Base-by-base conservation (phyloP, 1,140 invertebrate genomes). In the Coptotermes formosanus region DNA sequence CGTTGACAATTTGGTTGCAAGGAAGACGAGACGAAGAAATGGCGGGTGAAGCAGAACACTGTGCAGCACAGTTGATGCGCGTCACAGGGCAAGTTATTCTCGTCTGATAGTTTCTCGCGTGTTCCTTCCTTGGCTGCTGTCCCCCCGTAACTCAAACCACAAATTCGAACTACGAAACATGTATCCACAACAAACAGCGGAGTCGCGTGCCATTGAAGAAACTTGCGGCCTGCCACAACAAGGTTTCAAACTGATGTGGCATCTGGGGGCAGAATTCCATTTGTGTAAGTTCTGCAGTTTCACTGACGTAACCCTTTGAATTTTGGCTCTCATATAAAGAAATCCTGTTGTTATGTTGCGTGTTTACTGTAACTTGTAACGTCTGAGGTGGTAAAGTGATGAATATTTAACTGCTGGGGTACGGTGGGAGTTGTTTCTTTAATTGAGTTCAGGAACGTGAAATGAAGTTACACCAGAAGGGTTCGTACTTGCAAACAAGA, bases 141-240 rank as follows among this genome's bases (percentile, higher is more conserved):
- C n/a, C n/a, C 64, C 25, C 64, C 14, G 14, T 30, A 75, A 25
- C 25, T 12, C 3, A 75, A n/a, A 75, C 64, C 64, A 75, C 64
- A 75, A 75, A 75, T 75, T 75, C 30, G 25, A 75, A 75, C 64
- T 75, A 75, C n/a, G 25, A 25, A 75, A 75, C 64, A 75, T 75
- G 25, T n/a, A 69, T 69, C 64, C 64, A n/a, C 64, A 75, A 75
- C 64, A 75, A 75, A 75, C 64, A 75, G 25, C n/a, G 14, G 59
- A 64, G 64, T 75, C 64, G 25, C n/a, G n/a, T 75, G 64, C 64
- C 64, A 75, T 0, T 30, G 64, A 30, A 75, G 25, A 30, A 75
- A 75, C 64, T 75, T 75, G 64, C 30, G n/a, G 64, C 7, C 16
- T 75, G 14, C n/a, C n/a, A 30, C 64, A n/a, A 8, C 64, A 30